Evolutionary conservation across 2,888 invertebrate genomes (phyloP).

Genomic region (Apodemia mormo): DNA sequence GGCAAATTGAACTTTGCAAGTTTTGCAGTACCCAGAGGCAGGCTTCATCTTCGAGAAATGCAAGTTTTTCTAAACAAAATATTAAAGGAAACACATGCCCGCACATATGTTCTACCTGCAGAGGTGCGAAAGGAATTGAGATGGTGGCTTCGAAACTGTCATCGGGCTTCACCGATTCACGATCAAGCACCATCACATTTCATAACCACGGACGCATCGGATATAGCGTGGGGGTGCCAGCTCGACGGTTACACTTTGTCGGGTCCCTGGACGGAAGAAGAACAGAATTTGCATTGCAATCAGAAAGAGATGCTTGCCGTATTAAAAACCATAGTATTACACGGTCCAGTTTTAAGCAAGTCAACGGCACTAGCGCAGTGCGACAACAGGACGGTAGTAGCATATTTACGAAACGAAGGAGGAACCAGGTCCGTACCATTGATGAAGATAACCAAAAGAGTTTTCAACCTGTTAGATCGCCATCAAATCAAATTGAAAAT

Average conservation of each 20-base stretch:
- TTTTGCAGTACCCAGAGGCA: conserved; percentile 18
- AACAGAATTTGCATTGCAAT: no score
- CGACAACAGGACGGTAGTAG: no score
- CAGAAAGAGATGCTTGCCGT: no score
- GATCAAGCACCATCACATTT: conserved; percentile 12
- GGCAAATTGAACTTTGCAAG: conserved; percentile 9
- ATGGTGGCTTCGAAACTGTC: conserved; percentile 19
- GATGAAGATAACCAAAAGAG: no score
- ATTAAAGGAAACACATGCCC: background rate
- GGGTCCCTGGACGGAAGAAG: no score
- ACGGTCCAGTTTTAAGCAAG: no score
- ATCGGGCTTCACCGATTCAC: background rate
- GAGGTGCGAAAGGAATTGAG: background rate
- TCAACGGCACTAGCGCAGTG: no score
- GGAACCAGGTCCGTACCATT: no score
- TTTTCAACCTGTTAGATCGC: no score
- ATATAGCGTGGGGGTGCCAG: background rate
- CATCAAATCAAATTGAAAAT: no score
- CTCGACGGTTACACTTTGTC: background rate
- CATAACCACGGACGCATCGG: conserved; percentile 18
- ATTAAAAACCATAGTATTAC: no score
- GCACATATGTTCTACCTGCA: background rate
- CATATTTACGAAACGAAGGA: no score
- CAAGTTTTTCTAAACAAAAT: conserved; percentile 2
- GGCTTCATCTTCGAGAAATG: background rate